Conservation (phyloP, 1,140 invertebrate genomes). For the Drosophila eugracilis region DNA sequence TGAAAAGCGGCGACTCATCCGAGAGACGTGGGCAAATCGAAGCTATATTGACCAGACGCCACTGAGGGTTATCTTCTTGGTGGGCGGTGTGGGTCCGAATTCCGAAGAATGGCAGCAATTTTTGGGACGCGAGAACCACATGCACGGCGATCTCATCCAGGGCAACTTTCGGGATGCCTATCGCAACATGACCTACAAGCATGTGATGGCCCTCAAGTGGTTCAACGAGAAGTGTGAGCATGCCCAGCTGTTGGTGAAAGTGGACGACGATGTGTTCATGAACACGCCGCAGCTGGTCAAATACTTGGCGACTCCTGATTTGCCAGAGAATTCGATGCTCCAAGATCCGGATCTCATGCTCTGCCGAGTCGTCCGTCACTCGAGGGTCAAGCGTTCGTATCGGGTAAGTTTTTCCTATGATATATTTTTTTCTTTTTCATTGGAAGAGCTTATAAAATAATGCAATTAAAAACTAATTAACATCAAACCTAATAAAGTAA, state of each 20-base stretch:
- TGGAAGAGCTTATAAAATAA: no score
- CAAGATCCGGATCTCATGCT: constrained; percentile 86
- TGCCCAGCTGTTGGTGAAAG: constrained; percentile 91
- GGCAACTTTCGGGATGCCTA: constrained; percentile 92
- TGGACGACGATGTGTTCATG: constrained; percentile 93
- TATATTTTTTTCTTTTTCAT: not conserved
- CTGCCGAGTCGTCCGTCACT: constrained; percentile 86
- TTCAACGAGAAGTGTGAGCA: constrained; percentile 88
- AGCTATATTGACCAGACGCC: constrained; percentile 57
- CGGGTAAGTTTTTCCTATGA: constrained; percentile 70
- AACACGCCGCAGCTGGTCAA: constrained; percentile 88
- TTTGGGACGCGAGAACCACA: constrained; percentile 87
- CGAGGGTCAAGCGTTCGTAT: constrained; percentile 87
- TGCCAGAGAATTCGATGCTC: constrained; percentile 36
- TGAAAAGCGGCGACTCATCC: constrained; percentile 87
- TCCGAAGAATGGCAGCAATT: constrained; percentile 78
- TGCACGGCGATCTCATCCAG: constrained; percentile 90
- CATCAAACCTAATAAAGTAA: not conserved
- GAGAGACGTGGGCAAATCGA: constrained; percentile 88
- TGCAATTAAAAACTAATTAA: constrained; percentile 3
- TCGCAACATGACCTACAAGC: constrained; percentile 94
- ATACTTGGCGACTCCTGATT: constrained; percentile 85
- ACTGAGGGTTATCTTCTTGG: constrained; percentile 88
- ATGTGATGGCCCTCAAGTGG: constrained; percentile 94
- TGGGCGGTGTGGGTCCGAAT: constrained; percentile 86